Evolutionary conservation across 2,113 vertebrate genomes (phyloP).

Genomic region (Ciconia stormi): DNA sequence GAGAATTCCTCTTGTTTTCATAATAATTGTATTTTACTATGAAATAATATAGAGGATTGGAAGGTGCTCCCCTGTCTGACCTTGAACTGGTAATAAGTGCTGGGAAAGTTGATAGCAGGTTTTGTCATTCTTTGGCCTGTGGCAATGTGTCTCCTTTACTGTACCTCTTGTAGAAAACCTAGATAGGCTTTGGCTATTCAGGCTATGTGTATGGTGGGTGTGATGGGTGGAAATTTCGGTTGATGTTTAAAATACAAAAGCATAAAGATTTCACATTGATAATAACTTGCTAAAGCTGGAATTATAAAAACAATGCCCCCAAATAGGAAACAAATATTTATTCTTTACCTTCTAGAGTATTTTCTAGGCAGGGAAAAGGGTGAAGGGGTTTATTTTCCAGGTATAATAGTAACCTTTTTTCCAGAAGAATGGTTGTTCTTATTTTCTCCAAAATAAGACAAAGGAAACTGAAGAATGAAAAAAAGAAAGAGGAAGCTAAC

Average conservation of each 20-base stretch:
- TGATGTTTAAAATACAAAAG: not conserved
- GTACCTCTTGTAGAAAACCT: not conserved
- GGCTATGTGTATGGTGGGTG: rapidly evolving
- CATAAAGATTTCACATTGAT: not conserved
- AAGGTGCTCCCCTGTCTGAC: not conserved
- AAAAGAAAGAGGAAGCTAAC: not conserved
- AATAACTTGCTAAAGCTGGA: not conserved
- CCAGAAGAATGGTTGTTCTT: not conserved
- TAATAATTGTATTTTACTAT: not conserved
- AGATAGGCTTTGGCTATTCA: not conserved
- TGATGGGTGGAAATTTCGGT: not conserved
- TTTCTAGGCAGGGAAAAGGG: not conserved
- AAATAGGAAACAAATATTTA: not conserved
- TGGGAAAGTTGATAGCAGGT: not conserved
- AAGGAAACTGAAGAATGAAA: not conserved
- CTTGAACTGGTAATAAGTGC: not conserved
- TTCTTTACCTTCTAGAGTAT: not conserved
- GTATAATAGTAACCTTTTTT: not conserved
- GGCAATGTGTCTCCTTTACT: not conserved
- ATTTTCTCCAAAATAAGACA: not conserved
- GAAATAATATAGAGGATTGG: not conserved
- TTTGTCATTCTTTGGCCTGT: not conserved
- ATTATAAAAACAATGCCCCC: not conserved
- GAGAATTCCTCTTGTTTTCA: not conserved
- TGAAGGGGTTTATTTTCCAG: not conserved